Base-by-base conservation (phyloP, 2,113 vertebrate species). In the Pagrus major region DNA sequence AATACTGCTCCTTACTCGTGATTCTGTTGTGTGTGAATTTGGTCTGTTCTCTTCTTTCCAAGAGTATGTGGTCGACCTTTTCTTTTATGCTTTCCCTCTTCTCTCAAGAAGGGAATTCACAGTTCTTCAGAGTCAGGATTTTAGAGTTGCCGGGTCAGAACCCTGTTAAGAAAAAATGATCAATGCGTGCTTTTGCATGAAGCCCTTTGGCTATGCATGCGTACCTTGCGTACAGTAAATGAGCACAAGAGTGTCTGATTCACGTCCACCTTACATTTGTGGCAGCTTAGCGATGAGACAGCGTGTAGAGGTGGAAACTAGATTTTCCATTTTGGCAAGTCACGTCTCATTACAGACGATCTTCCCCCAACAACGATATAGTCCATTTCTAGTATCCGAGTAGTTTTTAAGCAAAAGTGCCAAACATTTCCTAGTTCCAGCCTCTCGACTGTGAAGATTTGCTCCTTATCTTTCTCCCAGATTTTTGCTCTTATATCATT, bases 171-270 rank as follows among this genome's bases (percentile, higher is more conserved):
- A n/a, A 39, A 35, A 56, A 41, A 44, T 9, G 42, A n/a, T 42
- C 21, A 51, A 54, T 16, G n/a, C 21, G 0, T 31, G 54, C 20
- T 66, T 82, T 72, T 72, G 18, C n/a, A 71, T 54, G 29, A 29
- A 3, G 29, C 29, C 7, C 31, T 23, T 51, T 42, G 70, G 44
- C 27, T 56, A 9, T 54, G 23, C 23, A 46, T 56, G 10, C 41
- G 27, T 27, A 41, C 12, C 18, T 9, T 47, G n/a, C 39, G 23
- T 20, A 35, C 25, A 75, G 21, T 46, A 6, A 33, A 65, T 59
- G 23, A 44, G 37, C 58, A 67, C 61, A 78, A 37, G 68, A 68
- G 55, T 42, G 56, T 61, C 55, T 20, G 42, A 69, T 78, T 69
- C 70, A 78, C 25, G 16, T 31, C 69, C 41, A 56, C 56, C n/a